Evolutionary conservation across 1,140 invertebrate species (phyloP), one percentile per base, ranked within the genome.

Genomic region (Leptinotarsa defecta): DNA sequence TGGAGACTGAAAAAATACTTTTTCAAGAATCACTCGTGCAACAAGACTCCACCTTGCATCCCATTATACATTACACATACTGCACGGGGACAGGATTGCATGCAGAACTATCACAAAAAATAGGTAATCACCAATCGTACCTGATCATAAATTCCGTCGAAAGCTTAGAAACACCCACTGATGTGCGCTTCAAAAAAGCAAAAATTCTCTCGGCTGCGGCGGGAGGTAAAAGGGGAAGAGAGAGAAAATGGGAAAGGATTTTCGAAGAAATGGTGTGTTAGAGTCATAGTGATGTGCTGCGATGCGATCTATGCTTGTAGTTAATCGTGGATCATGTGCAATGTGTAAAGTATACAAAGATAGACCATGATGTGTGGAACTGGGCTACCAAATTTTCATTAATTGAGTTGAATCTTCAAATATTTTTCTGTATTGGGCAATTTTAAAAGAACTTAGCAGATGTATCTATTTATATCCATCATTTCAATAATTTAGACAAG

Each of bases 271-370:
- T 48, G 48, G 11, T 22, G 34, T 70, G 63, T 73, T 65, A 48
- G 78, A 78, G 77, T 81, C 80, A 81, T 74, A 80, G 76, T 77
- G 67, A 75, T 78, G 76, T 78, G 74, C 69, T 73, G 74, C 71
- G 71, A 72, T 79, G 78, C 76, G 24, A 71, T 71, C 69, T 73
- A 65, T 73, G 71, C 71, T 65, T 73, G 71, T 73, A 73, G 71
- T 73, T 73, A 73, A 73, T 76, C 69, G 78, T 76, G 27, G 63
- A 76, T 76, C 76, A 75, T 79, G 80, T 83, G 80, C 82, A 81
- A 79, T 78, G 78, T 82, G 81, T 83, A 78, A 80, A 77, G 80
- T 80, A 79, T 78, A 20, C 17, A 61, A 17, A 27, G n/a, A 19
- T 57, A 19, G 52, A 11, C 34, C n/a, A 57, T n/a, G 52, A 13